Evolutionary conservation across 2,797 vertebrate genomes (phyloP), one percentile per base, ranked within the genome.

Genomic region (Hoplostethus atlanticus): DNA sequence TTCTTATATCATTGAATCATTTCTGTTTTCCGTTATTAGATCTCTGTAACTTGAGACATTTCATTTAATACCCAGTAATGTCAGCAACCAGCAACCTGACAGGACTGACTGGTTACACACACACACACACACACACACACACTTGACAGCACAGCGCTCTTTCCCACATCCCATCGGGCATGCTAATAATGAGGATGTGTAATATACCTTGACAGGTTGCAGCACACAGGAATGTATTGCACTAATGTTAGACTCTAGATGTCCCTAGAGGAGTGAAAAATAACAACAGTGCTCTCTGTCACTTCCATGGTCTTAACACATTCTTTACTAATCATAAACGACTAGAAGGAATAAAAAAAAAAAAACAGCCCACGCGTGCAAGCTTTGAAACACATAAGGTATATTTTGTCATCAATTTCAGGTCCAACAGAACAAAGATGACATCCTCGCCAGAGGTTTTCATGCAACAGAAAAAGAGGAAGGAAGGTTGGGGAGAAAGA

Each of bases 401-500:
- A 90, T 91, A 91, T 92, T 91, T 94, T 64, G 73, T 82, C 75
- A 80, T 82, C 65, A 8, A 90, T 88, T 89, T 88, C 88, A 85
- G 85, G 83, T 89, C 87, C 85, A 93, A 89, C 79, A 61, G 84
- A 92, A 93, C 90, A 92, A 92, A 90, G 88, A 90, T 91, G 89
- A 88, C 89, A 85, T 91, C 89, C 92, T 93, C 88, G 61, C 12
- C 11, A 66, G 89, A 94, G 89, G 88, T 92, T 93, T 92, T 94
- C 95, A 95, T 96, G 94, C 94, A 95, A 96, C 94, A 94, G 89
- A 94, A 93, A 92, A 91, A 64, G 70, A 78, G 83, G 76, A 64
- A 79, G 68, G 36, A 65, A 66, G 61, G 67, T 65, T 30, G 77
- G 71, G 51, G 61, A 54, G 67, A n/a, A 69, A 69, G 42, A 21